These are phyloP conservation scores for Cabera pusaria DNA, from an alignment of 2,888 invertebrate species.

Conservation along the genomic window DNA sequence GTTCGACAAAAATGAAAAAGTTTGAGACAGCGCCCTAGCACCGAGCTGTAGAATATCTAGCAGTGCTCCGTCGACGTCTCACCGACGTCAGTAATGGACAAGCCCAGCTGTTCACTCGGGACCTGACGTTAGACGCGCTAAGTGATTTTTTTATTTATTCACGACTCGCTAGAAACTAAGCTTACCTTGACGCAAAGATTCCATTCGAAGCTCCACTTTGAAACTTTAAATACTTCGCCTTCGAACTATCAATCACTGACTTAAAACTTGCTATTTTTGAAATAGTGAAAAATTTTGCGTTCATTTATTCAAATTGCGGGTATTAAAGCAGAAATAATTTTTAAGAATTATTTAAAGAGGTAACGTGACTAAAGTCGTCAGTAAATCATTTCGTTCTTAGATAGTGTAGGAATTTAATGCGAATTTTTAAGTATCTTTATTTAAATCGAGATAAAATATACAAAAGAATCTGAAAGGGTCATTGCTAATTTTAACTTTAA, in stretches of 20 bases:
- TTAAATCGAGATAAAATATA: too few relatives aligned
- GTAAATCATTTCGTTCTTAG: too few relatives aligned
- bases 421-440: too few relatives aligned
- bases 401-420: not conserved
- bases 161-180: constrained; percentile 8
- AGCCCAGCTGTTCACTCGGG: too few relatives aligned
- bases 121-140: constrained; percentile 3
- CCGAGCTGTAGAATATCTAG: too few relatives aligned
- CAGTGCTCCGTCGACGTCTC: not conserved
- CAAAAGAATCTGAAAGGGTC: too few relatives aligned
- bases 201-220: constrained; percentile 7
- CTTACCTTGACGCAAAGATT: constrained; percentile 13
- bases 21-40: too few relatives aligned
- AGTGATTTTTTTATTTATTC: constrained; percentile 21
- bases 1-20: too few relatives aligned
- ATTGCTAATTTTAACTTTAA: too few relatives aligned
- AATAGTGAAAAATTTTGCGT: constrained; percentile 9
- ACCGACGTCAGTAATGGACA: constrained; percentile 7
- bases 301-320: constrained; percentile 17
- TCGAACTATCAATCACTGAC: constrained; percentile 17
- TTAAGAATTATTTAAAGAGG: too few relatives aligned
- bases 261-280: constrained; percentile 22
- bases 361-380: too few relatives aligned
- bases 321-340: too few relatives aligned
- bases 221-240: constrained; percentile 15